Percentiles rank a stretch among this genome's conserved stretches.
Evolutionary conservation across 1,140 invertebrate species (phyloP).

Genomic region (Drosophila sturtevanti): DNA sequence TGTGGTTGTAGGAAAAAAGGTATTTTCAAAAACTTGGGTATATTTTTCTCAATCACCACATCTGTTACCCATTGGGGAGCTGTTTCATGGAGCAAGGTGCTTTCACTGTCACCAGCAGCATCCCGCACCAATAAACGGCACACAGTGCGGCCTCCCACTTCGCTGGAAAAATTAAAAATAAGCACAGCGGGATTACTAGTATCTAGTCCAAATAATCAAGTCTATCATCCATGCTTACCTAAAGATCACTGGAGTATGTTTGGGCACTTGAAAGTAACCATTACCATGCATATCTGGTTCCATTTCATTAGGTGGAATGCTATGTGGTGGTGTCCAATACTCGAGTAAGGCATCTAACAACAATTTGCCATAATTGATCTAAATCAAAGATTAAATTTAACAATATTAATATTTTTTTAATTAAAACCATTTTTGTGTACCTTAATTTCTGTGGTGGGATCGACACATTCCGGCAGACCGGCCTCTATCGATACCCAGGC

Average conservation of each 20-base stretch:
- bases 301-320: slow-evolving; percentile 86
- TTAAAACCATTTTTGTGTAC: slow-evolving; percentile 51
- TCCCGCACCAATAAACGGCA: slow-evolving; percentile 93
- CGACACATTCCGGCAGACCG: slow-evolving; percentile 87
- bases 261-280: slow-evolving; percentile 95
- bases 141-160: slow-evolving; percentile 95
- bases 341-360: slow-evolving; percentile 97
- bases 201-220: not conserved
- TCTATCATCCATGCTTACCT: slow-evolving; percentile 84
- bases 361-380: slow-evolving; percentile 98
- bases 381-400: slow-evolving; percentile 33
- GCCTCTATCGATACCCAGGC: slow-evolving; percentile 99
- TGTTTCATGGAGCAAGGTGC: slow-evolving; percentile 95
- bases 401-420: not conserved
- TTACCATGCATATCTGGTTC: slow-evolving; percentile 89
- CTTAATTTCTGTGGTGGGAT: slow-evolving; percentile 91
- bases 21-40: slow-evolving; percentile 98
- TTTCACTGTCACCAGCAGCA: slow-evolving; percentile 97
- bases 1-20: slow-evolving; percentile 98
- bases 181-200: not conserved
- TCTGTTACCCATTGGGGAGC: slow-evolving; percentile 98
- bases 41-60: slow-evolving; percentile 96
- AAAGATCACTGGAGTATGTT: slow-evolving; percentile 98
- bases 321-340: slow-evolving; percentile 92
- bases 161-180: slow-evolving; percentile 85